Evolutionary conservation across 1,140 invertebrate genomes (phyloP), one percentile per base, ranked within the genome.

Genomic region (Trichonephila clavata): DNA sequence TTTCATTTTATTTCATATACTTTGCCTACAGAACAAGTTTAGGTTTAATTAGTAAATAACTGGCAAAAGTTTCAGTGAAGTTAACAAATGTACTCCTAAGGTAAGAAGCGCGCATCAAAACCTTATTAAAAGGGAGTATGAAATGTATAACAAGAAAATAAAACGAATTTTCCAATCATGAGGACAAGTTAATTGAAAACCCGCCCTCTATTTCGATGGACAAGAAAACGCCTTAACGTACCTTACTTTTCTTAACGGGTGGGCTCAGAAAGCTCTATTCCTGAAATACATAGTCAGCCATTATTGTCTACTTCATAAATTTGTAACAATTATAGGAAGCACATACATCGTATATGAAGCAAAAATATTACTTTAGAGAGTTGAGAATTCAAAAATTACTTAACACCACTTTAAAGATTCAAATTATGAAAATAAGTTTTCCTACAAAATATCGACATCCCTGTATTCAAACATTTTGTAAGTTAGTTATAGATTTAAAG

Each of bases 141-240:
- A 87, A 71, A 80, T n/a, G 68, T 68, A 81, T 81, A 20, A 65
- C n/a, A 65, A 6, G 27, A 24, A 18, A 81, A 92, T 83, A 50
- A 81, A 86, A 24, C 32, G 32, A 86, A 93, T 93, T 93, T 93
- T 87, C 86, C 83, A 87, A 93, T 93, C 84, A 88, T 81, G 68
- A 60, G 92, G 59, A 87, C 92, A 93, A 87, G 92, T 80, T 93
- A 93, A 93, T 93, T 93, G 92, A 93, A 92, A 93, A 60, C 68
- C 84, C 84, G 84, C 84, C 84, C 92, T 86, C 92, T 93, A 71
- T 86, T 71, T 71, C 83, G 39, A 50, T 43, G 65, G 83, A 92
- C 61, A 86, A 21, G 91, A 68, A 92, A 81, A 92, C 91, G 91
- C 91, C 91, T 92, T 77, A 27, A 71, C 63, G 57, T 60, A 27